Evolutionary conservation across 2,113 vertebrate species (phyloP), one percentile per base, ranked within the genome.

Genomic region (Gnathonemus echidnorhynchus): DNA sequence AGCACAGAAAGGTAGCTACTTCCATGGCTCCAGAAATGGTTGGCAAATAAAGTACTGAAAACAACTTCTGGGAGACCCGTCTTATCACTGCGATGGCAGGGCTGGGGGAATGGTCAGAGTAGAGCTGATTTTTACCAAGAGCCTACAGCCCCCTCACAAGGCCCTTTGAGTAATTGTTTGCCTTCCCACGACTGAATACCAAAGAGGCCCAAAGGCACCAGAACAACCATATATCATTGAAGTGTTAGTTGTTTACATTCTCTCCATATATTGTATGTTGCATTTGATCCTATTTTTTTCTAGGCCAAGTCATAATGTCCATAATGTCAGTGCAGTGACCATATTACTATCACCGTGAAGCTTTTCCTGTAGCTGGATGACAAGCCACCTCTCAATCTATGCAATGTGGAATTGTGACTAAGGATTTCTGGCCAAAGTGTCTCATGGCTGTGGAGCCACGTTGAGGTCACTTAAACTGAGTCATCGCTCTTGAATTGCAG

Each of bases 391-490:
- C 70, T 35, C 31, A 48, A 45, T 8, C 58, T n/a, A 15, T 49
- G 13, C 24, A 66, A 49, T 3, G 42, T 80, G 48, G 27, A 52
- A 10, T 6, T 3, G 35, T 89, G 70, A 89, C n/a, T 39, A 53
- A 42, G 31, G 19, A 42, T 89, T 89, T 52, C 74, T 42, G 49
- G 27, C 13, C 45, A 52, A 11, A 31, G 11, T 49, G 62, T 83
- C 31, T 89, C 49, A 49, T 56, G 19, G 2, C 49, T 27, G 9
- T 45, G 49, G 6, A 83, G 19, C 35, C 88, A 42, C 74, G 27
- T 5, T 53, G 88, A 89, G 74, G 88, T 89, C 58, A n/a, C 42
- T 27, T 49, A 58, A 24, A 49, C 88, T 48, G 42, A 88, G 46
- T 48, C 70, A 56, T n/a, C 27, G 11, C 48, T 89, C 46, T 24